These are phyloP conservation scores for Dendrocopos noguchii DNA, from an alignment of 2,113 vertebrate species.

Conservation along the genomic window DNA sequence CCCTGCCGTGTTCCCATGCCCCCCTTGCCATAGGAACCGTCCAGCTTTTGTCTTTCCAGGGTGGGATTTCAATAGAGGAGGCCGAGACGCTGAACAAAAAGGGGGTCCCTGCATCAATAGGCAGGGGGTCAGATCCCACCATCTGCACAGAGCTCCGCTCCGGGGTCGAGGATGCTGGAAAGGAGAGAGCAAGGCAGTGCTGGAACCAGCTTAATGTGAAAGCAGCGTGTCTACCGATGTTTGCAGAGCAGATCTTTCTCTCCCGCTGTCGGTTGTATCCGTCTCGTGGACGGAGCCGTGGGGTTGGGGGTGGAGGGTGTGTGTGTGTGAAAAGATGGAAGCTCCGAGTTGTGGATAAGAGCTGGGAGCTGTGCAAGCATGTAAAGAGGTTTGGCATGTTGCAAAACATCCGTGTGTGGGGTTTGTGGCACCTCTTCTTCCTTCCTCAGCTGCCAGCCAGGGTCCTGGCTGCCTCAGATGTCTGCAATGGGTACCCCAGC, in stretches of 20 bases:
- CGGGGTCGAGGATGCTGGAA: neutral
- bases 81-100: neutral
- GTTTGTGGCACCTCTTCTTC: neutral
- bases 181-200: accelerated
- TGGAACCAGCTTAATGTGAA: neutral
- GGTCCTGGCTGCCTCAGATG: accelerated
- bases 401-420: accelerated
- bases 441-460: neutral
- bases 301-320: accelerated
- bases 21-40: accelerated
- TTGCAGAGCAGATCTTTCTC: neutral
- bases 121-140: accelerated
- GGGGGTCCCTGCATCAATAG: accelerated
- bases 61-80: neutral
- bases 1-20: accelerated
- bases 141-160: neutral
- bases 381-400: accelerated
- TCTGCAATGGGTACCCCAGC: accelerated
- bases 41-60: neutral
- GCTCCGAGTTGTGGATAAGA: neutral
- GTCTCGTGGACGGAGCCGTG: accelerated
- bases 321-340: neutral
- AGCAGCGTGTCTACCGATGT: accelerated
- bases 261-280: accelerated
- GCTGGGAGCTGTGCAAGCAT: neutral